Evolutionary conservation across 1,140 invertebrate species (phyloP), one percentile per base, ranked within the genome.

Genomic region (Chlorops oryzae): DNA sequence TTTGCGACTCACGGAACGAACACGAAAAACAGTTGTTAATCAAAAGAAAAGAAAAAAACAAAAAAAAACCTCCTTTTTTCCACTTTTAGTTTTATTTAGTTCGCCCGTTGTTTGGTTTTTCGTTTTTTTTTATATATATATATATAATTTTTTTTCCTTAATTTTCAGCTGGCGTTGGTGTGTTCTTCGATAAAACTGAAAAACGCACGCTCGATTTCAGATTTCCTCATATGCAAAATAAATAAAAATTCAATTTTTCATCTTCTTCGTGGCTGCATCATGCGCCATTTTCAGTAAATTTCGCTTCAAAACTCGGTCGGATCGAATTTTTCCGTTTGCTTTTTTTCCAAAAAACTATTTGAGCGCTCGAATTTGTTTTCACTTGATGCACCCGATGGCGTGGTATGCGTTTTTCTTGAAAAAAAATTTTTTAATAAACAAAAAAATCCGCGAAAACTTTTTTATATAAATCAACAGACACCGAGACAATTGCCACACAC

Each of bases 1-100:
- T 57, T 67, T 47, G 46, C 12, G 21, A 20, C 27, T 35, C 34
- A 9, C 9, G 34, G n/a, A 3, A 15, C 18, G 13, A 3, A 15
- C 13, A 4, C 9, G 3, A 17, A 3, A 10, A 15, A 13, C 18
- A 5, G 34, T 9, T 35, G 18, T 5, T 35, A 15, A 3, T 3
- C 18, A 15, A 15, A 15, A 15, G n/a, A 15, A 15, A 3, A 15
- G n/a, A 35, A 35, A 35, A n/a, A n/a, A n/a, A n/a, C n/a, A n/a
- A n/a, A n/a, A n/a, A n/a, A n/a, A n/a, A n/a, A n/a, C n/a, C n/a
- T 35, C 9, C 28, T n/a, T 7, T 32, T n/a, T n/a, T n/a, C 7
- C 28, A 9, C 28, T n/a, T n/a, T 7, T 9, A 9, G n/a, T 32
- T n/a, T n/a, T 9, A 7, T 9, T n/a, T 7, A 7, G 28, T n/a